Percentiles rank a stretch among this genome's conserved stretches.
Conservation (phyloP, 2,888 invertebrate species). For the Ophioninae sp. region DNA sequence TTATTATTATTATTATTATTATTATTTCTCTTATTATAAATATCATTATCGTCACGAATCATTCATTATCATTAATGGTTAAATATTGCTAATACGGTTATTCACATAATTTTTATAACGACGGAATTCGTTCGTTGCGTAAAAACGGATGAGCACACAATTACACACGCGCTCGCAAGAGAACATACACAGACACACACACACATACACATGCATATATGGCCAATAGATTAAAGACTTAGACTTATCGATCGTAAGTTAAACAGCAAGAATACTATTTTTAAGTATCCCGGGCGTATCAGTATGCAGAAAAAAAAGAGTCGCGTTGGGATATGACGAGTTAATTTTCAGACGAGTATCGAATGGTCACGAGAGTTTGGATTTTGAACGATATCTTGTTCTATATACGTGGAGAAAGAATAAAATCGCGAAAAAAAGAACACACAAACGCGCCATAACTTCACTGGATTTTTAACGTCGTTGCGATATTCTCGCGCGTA, state of each 20-base stretch:
- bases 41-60: conserved; percentile 52
- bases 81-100: conserved; percentile 59
- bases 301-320: conserved; percentile 6
- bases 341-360: conserved; percentile 4
- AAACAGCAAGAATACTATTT: conserved; percentile 54
- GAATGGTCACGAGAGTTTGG: conserved; percentile 3
- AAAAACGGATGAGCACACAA: conserved; percentile 26
- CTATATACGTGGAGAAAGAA: conserved; percentile 22
- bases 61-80: conserved; percentile 43
- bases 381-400: conserved; percentile 1
- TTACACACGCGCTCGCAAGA: too few relatives aligned
- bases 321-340: conserved; percentile 5
- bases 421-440: not conserved
- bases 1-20: conserved; percentile 63
- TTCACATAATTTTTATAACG: conserved; percentile 58
- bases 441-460: conserved; percentile 1
- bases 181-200: conserved; percentile 37
- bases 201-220: conserved; percentile 50
- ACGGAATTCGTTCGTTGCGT: conserved; percentile 49
- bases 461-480: conserved; percentile 44
- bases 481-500: conserved; percentile 45
- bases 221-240: conserved; percentile 48
- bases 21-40: conserved; percentile 60
- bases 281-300: conserved; percentile 43
- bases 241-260: conserved; percentile 35